These are phyloP conservation scores for Hymenopus coronatus DNA, from an alignment of 2,888 invertebrate genomes.

Conservation along the genomic window DNA sequence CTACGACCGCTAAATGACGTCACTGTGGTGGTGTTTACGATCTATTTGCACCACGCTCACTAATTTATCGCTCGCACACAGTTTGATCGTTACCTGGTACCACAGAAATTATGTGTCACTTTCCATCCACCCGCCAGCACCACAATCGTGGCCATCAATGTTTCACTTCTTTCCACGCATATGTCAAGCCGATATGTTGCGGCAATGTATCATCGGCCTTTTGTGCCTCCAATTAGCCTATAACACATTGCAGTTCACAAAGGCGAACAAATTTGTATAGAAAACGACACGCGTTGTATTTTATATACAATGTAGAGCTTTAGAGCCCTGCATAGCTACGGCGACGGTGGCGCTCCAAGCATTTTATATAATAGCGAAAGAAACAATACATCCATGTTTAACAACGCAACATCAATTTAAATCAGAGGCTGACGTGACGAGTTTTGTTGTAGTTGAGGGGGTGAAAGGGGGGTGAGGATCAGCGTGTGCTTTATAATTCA, in stretches of 20 bases:
- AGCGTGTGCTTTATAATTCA: not conserved
- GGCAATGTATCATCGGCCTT: not conserved
- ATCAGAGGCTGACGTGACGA: not conserved
- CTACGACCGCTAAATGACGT: not conserved
- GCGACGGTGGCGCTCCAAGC: not conserved
- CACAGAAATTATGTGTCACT: not conserved
- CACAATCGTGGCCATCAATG: not conserved
- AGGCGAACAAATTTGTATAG: not conserved
- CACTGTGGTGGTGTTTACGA: not conserved
- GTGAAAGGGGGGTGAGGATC: not conserved
- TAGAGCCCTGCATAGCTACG: not conserved
- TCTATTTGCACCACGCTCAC: not conserved
- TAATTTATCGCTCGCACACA: not conserved
- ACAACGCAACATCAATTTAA: not conserved
- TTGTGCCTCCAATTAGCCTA: not conserved
- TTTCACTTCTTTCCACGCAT: not conserved
- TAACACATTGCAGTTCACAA: not conserved
- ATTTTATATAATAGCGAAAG: not conserved
- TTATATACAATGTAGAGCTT: not conserved
- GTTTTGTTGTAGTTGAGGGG: not conserved
- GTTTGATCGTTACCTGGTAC: not conserved
- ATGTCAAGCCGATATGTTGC: not conserved
- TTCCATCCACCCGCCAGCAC: not conserved
- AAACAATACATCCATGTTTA: not conserved
- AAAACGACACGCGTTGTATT: not conserved